Evolutionary conservation across 2,888 invertebrate genomes (phyloP).

Genomic region (Creontiades dilutus): DNA sequence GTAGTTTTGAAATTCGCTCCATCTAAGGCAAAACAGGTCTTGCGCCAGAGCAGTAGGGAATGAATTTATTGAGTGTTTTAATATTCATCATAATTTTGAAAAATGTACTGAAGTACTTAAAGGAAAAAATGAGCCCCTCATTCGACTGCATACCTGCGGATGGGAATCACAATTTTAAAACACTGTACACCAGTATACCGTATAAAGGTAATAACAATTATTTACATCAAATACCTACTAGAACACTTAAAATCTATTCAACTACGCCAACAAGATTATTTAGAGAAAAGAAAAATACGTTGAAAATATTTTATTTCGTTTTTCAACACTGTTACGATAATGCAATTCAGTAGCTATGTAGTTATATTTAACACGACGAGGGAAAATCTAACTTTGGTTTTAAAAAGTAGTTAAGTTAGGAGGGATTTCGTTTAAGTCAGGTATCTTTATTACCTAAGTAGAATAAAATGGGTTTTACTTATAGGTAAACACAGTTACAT

Average conservation of each 20-base stretch:
- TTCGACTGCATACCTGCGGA: no score
- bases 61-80: no score
- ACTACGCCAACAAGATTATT: not conserved
- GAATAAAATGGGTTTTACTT: not conserved
- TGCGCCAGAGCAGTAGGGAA: no score
- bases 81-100: no score
- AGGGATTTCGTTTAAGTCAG: not conserved
- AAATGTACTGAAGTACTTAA: no score
- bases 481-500: not conserved
- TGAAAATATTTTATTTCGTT: not conserved
- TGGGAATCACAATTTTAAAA: not conserved
- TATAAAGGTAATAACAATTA: not conserved
- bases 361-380: not conserved
- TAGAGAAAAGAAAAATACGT: not conserved
- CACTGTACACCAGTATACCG: not conserved
- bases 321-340: not conserved
- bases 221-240: not conserved
- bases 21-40: no score
- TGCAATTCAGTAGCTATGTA: not conserved
- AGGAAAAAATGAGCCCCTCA: no score
- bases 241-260: not conserved
- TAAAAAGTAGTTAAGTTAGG: constrained; percentile 6
- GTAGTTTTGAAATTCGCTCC: no score
- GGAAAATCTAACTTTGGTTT: constrained; percentile 31
- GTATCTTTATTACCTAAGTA: not conserved